Percentiles rank a stretch among this genome's conserved stretches.
Evolutionary conservation across 2,797 vertebrate genomes (phyloP).

Genomic region (Phylloscopus collybita): DNA sequence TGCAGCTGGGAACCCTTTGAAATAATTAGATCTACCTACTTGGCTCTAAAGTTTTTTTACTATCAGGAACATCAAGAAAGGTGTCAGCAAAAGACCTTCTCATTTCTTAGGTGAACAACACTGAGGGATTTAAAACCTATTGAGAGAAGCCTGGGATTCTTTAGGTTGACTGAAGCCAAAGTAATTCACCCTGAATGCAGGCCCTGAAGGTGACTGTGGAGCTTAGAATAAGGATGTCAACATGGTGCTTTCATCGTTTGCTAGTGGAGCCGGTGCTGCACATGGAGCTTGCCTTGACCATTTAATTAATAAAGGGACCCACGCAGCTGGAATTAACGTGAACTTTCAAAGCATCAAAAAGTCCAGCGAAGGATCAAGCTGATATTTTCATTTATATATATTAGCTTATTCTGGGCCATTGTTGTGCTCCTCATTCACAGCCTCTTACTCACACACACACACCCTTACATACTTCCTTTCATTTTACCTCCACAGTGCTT

Average conservation of each 20-base stretch:
- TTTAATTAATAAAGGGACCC: slow-evolving; percentile 74
- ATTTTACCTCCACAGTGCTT: slow-evolving; percentile 42
- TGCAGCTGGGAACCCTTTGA: slow-evolving; percentile 61
- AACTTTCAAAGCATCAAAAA: slow-evolving; percentile 73
- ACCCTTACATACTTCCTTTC: slow-evolving; percentile 48
- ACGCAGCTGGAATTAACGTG: slow-evolving; percentile 65
- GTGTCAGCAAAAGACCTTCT: slow-evolving; percentile 45
- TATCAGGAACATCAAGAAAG: slow-evolving; percentile 63
- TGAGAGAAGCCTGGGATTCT: slow-evolving; percentile 61
- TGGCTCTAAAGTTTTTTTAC: slow-evolving; percentile 37
- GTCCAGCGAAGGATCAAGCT: slow-evolving; percentile 56
- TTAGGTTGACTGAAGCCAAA: slow-evolving; percentile 63
- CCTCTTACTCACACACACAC: slow-evolving; percentile 44
- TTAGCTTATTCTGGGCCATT: slow-evolving; percentile 60
- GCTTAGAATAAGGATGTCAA: slow-evolving; percentile 66
- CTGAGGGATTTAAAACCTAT: slow-evolving; percentile 62
- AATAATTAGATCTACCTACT: slow-evolving; percentile 74
- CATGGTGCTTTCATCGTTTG: slow-evolving; percentile 52
- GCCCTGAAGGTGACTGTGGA: slow-evolving; percentile 59
- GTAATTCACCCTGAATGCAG: slow-evolving; percentile 69
- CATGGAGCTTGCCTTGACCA: slow-evolving; percentile 65
- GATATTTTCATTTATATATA: slow-evolving; percentile 74
- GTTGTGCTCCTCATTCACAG: slow-evolving; percentile 50
- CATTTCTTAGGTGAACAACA: slow-evolving; percentile 64
- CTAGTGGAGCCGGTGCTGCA: slow-evolving; percentile 25